These are phyloP conservation scores for Babyrousa celebensis DNA, from an alignment of 2,797 vertebrate genomes.

Conservation along the genomic window DNA sequence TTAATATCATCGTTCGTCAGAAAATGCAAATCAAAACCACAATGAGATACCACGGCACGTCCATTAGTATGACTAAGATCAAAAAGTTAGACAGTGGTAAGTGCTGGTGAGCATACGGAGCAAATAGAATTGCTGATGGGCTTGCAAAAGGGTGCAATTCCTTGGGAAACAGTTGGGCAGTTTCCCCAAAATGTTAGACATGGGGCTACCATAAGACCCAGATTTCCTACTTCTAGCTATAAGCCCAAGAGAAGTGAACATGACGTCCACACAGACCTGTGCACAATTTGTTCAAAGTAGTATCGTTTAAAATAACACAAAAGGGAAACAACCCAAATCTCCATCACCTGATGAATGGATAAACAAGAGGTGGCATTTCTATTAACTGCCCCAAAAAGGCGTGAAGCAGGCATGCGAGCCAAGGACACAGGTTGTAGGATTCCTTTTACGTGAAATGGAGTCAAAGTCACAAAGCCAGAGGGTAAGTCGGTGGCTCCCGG, in stretches of 20 bases:
- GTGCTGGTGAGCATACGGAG: not conserved
- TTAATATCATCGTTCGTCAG: not conserved
- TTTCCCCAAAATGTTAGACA: not conserved
- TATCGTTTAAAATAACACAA: not conserved
- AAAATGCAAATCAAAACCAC: not conserved
- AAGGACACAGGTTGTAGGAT: no score
- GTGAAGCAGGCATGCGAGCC: fast-evolving
- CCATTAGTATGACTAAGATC: no score
- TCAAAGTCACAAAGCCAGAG: not conserved
- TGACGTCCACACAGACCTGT: fast-evolving
- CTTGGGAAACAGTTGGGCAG: not conserved
- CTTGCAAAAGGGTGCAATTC: no score
- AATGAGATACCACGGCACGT: no score
- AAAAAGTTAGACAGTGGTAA: no score
- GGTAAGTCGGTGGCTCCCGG: not conserved
- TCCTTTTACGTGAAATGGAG: not conserved
- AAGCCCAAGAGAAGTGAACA: not conserved
- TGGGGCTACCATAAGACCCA: not conserved
- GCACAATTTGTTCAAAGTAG: not conserved
- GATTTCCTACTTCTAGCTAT: no score
- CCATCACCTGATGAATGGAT: not conserved
- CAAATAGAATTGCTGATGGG: no score
- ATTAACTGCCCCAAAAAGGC: not conserved
- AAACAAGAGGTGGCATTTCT: not conserved
- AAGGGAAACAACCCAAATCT: not conserved